Percentiles rank a stretch among this genome's conserved stretches.
Evolutionary conservation across 1,140 invertebrate genomes (phyloP).

Genomic region (Piezodorus guildinii): DNA sequence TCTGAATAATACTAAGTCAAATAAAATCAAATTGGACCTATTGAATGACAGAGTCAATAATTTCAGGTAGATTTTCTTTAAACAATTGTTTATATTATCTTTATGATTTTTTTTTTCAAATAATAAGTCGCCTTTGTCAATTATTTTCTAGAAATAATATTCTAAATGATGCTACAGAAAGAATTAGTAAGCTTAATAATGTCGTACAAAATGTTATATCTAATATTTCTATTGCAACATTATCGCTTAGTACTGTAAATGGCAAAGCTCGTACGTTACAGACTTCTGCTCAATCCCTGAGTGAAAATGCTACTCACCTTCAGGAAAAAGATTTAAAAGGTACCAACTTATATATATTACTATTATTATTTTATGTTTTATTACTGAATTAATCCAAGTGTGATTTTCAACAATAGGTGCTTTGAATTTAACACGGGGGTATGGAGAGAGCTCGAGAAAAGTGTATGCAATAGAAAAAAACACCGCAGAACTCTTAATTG

Average conservation of each 20-base stretch:
- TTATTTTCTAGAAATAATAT: slow-evolving; percentile 35
- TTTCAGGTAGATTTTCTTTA: slow-evolving; percentile 37
- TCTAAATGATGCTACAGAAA: slow-evolving; percentile 40
- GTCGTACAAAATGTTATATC: slow-evolving; percentile 63
- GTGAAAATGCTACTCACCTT: slow-evolving; percentile 76
- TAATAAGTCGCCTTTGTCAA: slow-evolving; percentile 11
- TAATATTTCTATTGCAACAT: slow-evolving; percentile 63
- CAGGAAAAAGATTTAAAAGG: slow-evolving; percentile 91
- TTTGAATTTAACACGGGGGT: slow-evolving; percentile 75
- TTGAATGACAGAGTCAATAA: slow-evolving; percentile 43
- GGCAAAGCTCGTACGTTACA: slow-evolving; percentile 44
- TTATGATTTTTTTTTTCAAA: slow-evolving; percentile 11
- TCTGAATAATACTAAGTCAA: slow-evolving; percentile 61
- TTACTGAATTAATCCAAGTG: not conserved
- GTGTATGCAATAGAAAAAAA: slow-evolving; percentile 51
- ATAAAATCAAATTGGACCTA: slow-evolving; percentile 54
- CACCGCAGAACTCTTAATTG: slow-evolving; percentile 41
- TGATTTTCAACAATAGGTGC: slow-evolving; percentile 46
- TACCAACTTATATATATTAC: slow-evolving; percentile 27
- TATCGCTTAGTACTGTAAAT: slow-evolving; percentile 61
- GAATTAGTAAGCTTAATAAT: slow-evolving; percentile 46
- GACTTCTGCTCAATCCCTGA: slow-evolving; percentile 41
- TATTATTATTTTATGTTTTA: not conserved
- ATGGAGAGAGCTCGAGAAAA: slow-evolving; percentile 51
- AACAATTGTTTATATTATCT: not conserved